Conservation (phyloP, 2,888 invertebrate species). For the Doris montereyensis region DNA sequence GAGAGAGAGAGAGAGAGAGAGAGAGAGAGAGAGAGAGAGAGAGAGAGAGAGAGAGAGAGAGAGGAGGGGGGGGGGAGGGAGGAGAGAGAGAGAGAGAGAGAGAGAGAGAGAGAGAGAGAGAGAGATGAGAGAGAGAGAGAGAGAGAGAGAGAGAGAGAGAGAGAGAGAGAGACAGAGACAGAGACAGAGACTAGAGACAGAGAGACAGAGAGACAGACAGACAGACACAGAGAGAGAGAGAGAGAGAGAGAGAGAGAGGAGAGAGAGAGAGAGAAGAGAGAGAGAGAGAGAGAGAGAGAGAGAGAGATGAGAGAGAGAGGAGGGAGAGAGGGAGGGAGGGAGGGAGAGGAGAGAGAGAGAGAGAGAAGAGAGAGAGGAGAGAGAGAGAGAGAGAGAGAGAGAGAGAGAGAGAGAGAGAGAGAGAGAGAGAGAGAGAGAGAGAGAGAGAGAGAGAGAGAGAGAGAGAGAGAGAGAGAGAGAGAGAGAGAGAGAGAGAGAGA, state of each 20-base stretch:
- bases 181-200: no score
- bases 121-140: no score
- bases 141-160: neutral
- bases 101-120: neutral
- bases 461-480: conserved; percentile 7
- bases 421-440: conserved; percentile 19
- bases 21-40: neutral
- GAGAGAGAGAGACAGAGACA: neutral
- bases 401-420: neutral
- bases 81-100: neutral
- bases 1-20: conserved; percentile 3
- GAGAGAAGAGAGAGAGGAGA: conserved; percentile 3
- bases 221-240: no score
- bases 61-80: neutral
- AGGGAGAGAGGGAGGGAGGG: neutral
- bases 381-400: conserved; percentile 5
- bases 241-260: no score
- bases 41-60: conserved; percentile 6
- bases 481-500: neutral
- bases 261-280: neutral
- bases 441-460: neutral
- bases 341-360: neutral
- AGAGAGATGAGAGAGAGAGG: neutral
- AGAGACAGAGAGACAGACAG: no score
- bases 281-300: conserved; percentile 1